Base-by-base conservation (phyloP, 1,140 invertebrate genomes). In the Leptinotarsa texana region DNA sequence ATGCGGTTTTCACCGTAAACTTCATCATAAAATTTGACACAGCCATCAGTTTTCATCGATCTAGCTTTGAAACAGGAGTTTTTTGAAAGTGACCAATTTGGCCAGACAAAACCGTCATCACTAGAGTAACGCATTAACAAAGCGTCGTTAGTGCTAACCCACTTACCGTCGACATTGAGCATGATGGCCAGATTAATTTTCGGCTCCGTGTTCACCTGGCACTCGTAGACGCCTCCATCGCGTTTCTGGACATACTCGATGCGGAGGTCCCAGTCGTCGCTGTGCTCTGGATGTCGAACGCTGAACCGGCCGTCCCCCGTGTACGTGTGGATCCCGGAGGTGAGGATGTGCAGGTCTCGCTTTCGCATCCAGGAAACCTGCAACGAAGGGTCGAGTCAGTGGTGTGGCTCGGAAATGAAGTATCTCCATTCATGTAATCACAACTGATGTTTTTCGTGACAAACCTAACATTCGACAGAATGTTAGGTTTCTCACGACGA, bases 321-420 rank as follows among this genome's bases (percentile, higher is more conserved):
- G 85, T 96, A 97, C 17, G 94, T 95, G 84, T 93, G 93, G 74
- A 93, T 92, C 80, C 93, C 93, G 0, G 94, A 94, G 1, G 95
- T 96, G 69, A 96, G 87, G 82, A 96, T 96, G 84, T 96, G 95
- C 24, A 96, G 88, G 86, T 97, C 95, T 13, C 93, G 88, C 82
- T 96, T 95, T 15, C 95, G 87, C 90, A 97, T 96, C 95, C 95
- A 96, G 0, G 95, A 96, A 61, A 97, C 92, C 95, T 96, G 87
- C 8, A 83, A 82, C 72, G 74, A 80, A 76, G 61, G 33, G 51
- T 57, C 1, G 51, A 57, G 15, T 57, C 51, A 57, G 51, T 57
- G 51, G 51, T 18, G 51, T 8, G 4, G 51, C n/a, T 17, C 51
- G 0, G 15, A 57, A 57, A n/a, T 0, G 17, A 18, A 4, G 51